phyloP scores from a whole-genome alignment of 2,797 vertebrate species.

The Botia almorhae region DNA sequence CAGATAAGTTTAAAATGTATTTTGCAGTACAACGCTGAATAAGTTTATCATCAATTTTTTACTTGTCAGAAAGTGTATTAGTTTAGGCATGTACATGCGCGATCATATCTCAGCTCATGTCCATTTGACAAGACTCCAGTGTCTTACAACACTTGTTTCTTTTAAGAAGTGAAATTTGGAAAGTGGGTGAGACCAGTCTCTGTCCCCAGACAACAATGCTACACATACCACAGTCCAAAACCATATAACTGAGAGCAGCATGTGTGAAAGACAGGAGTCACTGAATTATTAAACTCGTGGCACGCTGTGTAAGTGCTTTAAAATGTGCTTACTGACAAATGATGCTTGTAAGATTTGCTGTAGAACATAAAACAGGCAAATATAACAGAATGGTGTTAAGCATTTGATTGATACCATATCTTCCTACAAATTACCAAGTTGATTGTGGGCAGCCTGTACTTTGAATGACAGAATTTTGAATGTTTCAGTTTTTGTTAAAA shows the following conservation, averaged over 20 bases:
- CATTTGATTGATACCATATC: not conserved
- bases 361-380: not conserved
- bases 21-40: not conserved
- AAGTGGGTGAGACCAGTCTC: constrained; percentile 63
- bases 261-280: not conserved
- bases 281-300: not conserved
- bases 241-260: constrained; percentile 10
- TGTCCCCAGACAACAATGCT: constrained; percentile 57
- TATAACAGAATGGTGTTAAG: not conserved
- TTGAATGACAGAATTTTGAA: constrained; percentile 11
- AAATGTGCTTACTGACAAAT: not conserved
- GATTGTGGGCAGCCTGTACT: not conserved
- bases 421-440: not conserved
- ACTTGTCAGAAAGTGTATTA: not conserved
- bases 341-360: not conserved
- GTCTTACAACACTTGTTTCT: not conserved
- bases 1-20: not conserved
- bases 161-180: constrained; percentile 57
- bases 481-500: not conserved
- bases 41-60: not conserved
- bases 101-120: too few species aligned
- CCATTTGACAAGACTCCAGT: not conserved
- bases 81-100: not conserved
- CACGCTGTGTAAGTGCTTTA: not conserved
- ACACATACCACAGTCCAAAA: not conserved